These are phyloP conservation scores for Nemotelus nigrinus DNA, from an alignment of 2,888 invertebrate genomes.

Conservation along the genomic window DNA sequence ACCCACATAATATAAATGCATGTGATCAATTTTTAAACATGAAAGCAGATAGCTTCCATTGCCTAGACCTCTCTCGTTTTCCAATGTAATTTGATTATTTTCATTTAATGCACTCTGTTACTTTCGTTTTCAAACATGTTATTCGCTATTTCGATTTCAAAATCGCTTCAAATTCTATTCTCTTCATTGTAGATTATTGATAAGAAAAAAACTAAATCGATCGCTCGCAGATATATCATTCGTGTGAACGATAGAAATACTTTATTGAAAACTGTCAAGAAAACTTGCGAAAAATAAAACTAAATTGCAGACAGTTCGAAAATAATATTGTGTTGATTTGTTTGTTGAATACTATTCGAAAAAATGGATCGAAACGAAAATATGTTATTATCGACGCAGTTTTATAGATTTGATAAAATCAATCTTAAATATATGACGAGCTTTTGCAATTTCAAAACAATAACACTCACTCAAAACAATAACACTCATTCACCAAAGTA, in stretches of 20 bases:
- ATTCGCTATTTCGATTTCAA: slow-evolving; percentile 14
- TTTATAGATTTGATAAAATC: slow-evolving; percentile 11
- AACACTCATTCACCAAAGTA: too few species aligned
- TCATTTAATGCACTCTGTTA: slow-evolving; percentile 28
- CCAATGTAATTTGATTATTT: background rate
- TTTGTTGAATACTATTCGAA: background rate
- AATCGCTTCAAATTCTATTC: background rate
- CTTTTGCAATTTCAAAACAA: slow-evolving; percentile 28
- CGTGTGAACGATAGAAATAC: slow-evolving; percentile 24
- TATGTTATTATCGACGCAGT: slow-evolving; percentile 2
- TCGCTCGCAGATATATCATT: slow-evolving; percentile 37
- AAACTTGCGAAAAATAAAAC: slow-evolving; percentile 25
- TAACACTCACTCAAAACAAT: background rate
- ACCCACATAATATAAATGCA: too few species aligned
- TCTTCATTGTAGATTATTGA: slow-evolving; percentile 40
- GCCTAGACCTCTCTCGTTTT: background rate
- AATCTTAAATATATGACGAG: background rate
- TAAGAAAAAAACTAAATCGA: slow-evolving; percentile 37
- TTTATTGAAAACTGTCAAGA: slow-evolving; percentile 26
- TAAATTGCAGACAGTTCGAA: too few species aligned
- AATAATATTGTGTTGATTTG: too few species aligned
- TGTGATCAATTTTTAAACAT: too few species aligned
- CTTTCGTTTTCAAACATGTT: slow-evolving; percentile 12
- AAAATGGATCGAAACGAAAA: background rate
- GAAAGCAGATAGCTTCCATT: background rate